A percentile compares a stretch with the other conserved stretches of the same genome.
Evolutionary conservation across 1,140 invertebrate genomes (phyloP).

Genomic region (Ostrea edulis): DNA sequence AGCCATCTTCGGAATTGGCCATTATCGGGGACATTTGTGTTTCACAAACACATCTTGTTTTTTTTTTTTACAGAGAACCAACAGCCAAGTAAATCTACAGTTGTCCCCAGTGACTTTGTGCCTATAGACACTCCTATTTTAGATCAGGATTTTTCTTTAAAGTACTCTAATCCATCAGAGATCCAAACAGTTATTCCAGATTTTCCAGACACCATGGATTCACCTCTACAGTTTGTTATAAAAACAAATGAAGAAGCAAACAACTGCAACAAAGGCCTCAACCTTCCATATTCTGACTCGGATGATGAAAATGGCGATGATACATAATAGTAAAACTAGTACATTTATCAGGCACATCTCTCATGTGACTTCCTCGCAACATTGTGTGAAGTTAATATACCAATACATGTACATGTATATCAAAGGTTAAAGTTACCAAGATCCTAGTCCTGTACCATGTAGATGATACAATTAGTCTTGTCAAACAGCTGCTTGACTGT

Average conservation of each 20-base stretch:
- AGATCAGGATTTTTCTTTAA: slow-evolving; percentile 30
- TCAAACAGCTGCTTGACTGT: no score
- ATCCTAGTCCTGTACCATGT: no score
- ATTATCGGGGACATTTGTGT: no score
- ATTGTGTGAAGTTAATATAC: no score
- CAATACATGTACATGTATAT: no score
- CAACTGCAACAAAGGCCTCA: background rate
- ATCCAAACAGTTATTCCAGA: background rate
- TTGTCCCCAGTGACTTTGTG: slow-evolving; percentile 27
- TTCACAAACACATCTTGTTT: no score
- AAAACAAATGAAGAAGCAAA: background rate
- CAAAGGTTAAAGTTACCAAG: no score
- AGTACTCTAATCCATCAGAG: background rate
- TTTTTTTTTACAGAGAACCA: background rate
- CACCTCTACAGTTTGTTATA: slow-evolving; percentile 36
- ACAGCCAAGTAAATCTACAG: background rate
- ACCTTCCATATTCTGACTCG: slow-evolving; percentile 51
- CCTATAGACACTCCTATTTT: slow-evolving; percentile 63
- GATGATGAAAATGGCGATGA: slow-evolving; percentile 40
- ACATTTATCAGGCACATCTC: no score
- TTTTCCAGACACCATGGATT: slow-evolving; percentile 30
- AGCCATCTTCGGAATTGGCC: no score
- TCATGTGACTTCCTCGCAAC: no score
- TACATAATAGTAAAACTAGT: background rate
- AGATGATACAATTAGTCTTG: no score